These are phyloP conservation scores for Torymus tubicola DNA, from an alignment of 2,888 invertebrate genomes.

Conservation along the genomic window DNA sequence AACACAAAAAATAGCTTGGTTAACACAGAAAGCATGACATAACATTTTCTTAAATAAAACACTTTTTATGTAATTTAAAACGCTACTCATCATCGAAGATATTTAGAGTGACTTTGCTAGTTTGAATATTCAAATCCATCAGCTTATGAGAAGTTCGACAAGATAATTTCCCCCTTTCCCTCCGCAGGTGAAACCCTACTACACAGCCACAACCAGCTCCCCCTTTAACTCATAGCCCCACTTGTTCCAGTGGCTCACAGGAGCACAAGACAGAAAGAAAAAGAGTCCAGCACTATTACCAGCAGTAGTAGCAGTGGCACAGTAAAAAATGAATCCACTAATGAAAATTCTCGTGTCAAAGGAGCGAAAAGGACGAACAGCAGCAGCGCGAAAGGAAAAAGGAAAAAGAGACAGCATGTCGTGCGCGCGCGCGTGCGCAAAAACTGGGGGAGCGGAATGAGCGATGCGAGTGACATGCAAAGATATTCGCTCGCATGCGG, in stretches of 20 bases:
- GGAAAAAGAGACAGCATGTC: no score
- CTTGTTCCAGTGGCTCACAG: not conserved
- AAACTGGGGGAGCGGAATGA: conserved; percentile 11
- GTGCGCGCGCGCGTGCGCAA: not conserved
- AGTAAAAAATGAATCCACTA: conserved; percentile 53
- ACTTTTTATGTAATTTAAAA: no score
- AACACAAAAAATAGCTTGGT: no score
- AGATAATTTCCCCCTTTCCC: not conserved
- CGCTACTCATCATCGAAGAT: no score
- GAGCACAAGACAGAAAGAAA: not conserved
- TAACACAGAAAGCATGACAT: no score
- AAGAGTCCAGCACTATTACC: not conserved
- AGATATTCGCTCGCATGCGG: conserved; percentile 44
- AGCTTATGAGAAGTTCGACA: not conserved
- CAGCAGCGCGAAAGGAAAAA: not conserved
- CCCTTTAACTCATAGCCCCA: conserved; percentile 11
- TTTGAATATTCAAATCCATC: no score
- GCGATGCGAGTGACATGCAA: conserved; percentile 48
- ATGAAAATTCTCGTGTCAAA: conserved; percentile 54
- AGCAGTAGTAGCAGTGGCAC: not conserved
- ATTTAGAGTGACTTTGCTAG: no score
- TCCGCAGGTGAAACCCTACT: no score
- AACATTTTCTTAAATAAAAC: no score
- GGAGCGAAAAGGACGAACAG: conserved; percentile 10
- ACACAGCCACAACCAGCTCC: not conserved